Conservation (phyloP, 2,888 invertebrate species). For the Eupithecia dodoneata region DNA sequence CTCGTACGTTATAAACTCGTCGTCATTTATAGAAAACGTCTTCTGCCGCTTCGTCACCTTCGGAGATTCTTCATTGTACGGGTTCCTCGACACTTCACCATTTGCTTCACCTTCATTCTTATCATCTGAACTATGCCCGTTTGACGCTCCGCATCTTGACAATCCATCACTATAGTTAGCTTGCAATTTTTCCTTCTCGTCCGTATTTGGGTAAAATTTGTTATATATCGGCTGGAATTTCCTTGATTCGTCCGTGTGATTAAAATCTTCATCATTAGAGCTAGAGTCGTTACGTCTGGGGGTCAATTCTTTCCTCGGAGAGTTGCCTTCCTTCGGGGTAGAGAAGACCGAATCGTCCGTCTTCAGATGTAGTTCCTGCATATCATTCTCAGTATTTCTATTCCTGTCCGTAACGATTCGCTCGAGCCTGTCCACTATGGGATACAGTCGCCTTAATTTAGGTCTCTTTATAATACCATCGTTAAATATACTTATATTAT, state of each 20-base stretch:
- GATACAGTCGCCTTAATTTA: conserved; percentile 69
- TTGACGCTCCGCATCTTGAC: neutral
- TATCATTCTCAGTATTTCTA: conserved; percentile 59
- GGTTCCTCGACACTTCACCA: neutral
- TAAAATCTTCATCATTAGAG: neutral
- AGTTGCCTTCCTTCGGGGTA: conserved; percentile 49
- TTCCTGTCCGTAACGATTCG: conserved; percentile 69
- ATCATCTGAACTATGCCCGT: neutral
- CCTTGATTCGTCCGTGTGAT: neutral
- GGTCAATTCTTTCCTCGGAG: neutral
- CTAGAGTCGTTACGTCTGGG: neutral
- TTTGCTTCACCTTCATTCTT: neutral
- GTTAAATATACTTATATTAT: conserved; percentile 56
- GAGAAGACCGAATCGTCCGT: conserved; percentile 75
- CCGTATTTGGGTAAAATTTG: neutral
- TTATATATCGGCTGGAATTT: neutral
- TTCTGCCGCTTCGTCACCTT: conserved; percentile 71
- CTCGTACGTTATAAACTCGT: conserved; percentile 72
- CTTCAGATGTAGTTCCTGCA: conserved; percentile 67
- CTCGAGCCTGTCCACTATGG: conserved; percentile 69
- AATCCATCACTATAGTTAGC: neutral
- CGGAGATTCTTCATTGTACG: neutral
- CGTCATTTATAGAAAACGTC: conserved; percentile 69
- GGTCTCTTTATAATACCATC: conserved; percentile 71
- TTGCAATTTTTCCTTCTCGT: neutral